Base-by-base conservation (phyloP, 2,113 vertebrate genomes). In the Elaphurus davidianus region DNA sequence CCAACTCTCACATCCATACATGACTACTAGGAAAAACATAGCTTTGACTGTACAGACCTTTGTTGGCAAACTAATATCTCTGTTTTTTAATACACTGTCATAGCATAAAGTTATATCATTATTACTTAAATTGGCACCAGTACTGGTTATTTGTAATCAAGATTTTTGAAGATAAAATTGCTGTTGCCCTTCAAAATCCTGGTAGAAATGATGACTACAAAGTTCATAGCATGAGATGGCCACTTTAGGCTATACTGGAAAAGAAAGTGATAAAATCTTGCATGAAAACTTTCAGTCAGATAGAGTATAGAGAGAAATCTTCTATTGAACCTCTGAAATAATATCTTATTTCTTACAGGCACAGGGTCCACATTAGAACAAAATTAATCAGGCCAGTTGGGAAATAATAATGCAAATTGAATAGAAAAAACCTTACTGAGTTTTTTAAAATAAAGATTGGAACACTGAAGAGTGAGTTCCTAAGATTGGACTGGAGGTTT, bases 381-480 rank as follows among this genome's bases (percentile, higher is more conserved):
- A 96, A 93, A 85, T 40, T 92, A 95, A 82, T 96, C n/a, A 67
- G 78, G 30, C 3, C 16, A 67, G 27, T n/a, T n/a, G 30, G n/a
- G 36, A 43, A 67, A 94, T 82, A 82, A 40, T 78, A 86, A 93
- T 55, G 30, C 3, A 76, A 94, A 45, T 10, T 59, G 59, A 93
- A 92, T 87, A 8, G 2, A 60, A 54, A 97, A 90, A 93, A 9
- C 27, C 9, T 96, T 74, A 33, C 25, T 11, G 55, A 95, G 14
- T 82, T 85, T 97, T 57, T 78, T 50, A 27, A 87, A 96, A 62
- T 88, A 88, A 85, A 97, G 25, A n/a, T 64, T 76, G 45, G 71
- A 43, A 86, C 14, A 78, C 9, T n/a, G 1, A 67, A 85, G 90
- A 88, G 57, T 33, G 16, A 60, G 1, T 93, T 88, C 21, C 21